Evolutionary conservation across 2,888 invertebrate species (phyloP).

Genomic region (Rambutsinella grinnellia): DNA sequence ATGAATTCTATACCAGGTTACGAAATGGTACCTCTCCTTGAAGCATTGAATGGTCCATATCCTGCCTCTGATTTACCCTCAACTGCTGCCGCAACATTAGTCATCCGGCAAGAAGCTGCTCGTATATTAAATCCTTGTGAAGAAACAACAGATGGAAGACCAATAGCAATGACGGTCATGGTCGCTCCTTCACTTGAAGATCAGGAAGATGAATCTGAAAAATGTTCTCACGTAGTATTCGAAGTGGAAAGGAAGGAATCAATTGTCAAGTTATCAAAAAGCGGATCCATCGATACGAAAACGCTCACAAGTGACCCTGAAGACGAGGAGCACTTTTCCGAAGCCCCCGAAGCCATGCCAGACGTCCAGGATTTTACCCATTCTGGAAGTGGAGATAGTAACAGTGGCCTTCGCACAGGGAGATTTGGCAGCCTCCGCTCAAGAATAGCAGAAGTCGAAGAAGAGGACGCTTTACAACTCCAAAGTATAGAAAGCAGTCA

Average conservation of each 20-base stretch:
- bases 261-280: constrained; percentile 49
- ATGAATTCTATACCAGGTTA: constrained; percentile 75
- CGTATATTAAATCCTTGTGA: constrained; percentile 58
- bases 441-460: constrained; percentile 40
- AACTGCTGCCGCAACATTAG: constrained; percentile 55
- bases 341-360: constrained; percentile 60
- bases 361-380: constrained; percentile 61
- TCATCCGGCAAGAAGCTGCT: constrained; percentile 61
- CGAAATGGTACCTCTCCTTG: constrained; percentile 93
- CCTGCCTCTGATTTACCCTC: constrained; percentile 67
- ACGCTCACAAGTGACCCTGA: constrained; percentile 61
- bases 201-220: constrained; percentile 42
- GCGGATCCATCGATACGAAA: constrained; percentile 52
- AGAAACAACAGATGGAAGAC: constrained; percentile 57
- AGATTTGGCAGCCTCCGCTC: constrained; percentile 14
- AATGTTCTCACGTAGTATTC: constrained; percentile 38
- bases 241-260: constrained; percentile 51
- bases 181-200: constrained; percentile 59
- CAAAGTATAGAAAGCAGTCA: constrained; percentile 61
- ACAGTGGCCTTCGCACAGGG: constrained; percentile 27
- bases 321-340: constrained; percentile 63
- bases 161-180: constrained; percentile 66
- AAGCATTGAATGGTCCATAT: constrained; percentile 94
- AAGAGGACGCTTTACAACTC: constrained; percentile 57
- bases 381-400: constrained; percentile 28